Conservation (phyloP, 2,888 invertebrate species). For the Dicycla oo region DNA sequence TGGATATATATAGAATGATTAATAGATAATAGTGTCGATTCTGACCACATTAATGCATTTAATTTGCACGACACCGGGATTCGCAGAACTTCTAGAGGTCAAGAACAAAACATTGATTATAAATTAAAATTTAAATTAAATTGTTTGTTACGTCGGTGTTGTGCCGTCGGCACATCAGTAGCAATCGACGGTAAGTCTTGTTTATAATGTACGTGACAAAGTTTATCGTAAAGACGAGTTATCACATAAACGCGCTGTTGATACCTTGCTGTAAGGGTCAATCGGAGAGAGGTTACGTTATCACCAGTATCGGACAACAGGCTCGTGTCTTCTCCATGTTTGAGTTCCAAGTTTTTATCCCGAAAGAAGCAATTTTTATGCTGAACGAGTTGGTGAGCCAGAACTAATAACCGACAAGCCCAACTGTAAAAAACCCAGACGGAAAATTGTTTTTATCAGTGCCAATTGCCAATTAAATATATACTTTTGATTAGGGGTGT, state of each 20-base stretch:
- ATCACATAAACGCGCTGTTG: constrained; percentile 46
- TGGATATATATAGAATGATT: background rate
- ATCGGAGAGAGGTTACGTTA: constrained; percentile 55
- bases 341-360: constrained; percentile 27
- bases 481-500: too few species aligned
- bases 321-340: constrained; percentile 43
- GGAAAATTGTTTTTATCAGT: constrained; percentile 2
- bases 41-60: background rate
- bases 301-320: constrained; percentile 39
- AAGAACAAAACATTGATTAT: constrained; percentile 13
- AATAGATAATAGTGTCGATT: constrained; percentile 1
- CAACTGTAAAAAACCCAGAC: background rate
- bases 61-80: background rate
- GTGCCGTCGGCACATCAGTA: constrained; percentile 14
- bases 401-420: background rate
- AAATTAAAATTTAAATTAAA: constrained; percentile 32
- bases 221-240: constrained; percentile 54
- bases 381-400: background rate
- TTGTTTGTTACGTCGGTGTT: constrained; percentile 17
- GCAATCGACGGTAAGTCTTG: constrained; percentile 33
- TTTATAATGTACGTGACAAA: constrained; percentile 44
- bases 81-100: constrained; percentile 17
- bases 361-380: background rate
- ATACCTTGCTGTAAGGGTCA: constrained; percentile 62
- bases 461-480: constrained; percentile 10